Evolutionary conservation across 1,140 invertebrate species (phyloP).

Genomic region (Drosophila miranda): DNA sequence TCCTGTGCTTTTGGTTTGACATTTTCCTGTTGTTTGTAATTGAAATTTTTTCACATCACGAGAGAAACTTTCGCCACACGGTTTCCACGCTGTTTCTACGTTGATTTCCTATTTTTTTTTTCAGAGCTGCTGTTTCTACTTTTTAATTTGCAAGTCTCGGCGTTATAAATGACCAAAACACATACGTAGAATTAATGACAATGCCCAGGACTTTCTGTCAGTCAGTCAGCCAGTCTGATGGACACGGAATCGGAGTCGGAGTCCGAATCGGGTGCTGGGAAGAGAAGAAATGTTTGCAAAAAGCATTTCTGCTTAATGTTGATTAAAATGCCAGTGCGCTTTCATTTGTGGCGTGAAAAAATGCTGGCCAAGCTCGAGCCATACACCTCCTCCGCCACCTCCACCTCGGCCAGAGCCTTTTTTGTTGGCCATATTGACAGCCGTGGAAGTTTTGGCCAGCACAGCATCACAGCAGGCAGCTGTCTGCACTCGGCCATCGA

Average conservation of each 20-base stretch:
- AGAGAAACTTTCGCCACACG: slow-evolving; percentile 12
- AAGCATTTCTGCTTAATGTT: slow-evolving; percentile 80
- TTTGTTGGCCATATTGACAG: slow-evolving; percentile 66
- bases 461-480: slow-evolving; percentile 64
- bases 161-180: slow-evolving; percentile 75
- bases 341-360: slow-evolving; percentile 72
- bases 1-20: slow-evolving; percentile 19
- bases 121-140: slow-evolving; percentile 24
- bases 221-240: slow-evolving; percentile 38
- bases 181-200: slow-evolving; percentile 78
- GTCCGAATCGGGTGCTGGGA: slow-evolving; percentile 17
- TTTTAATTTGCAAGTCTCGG: slow-evolving; percentile 73
- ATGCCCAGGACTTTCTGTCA: slow-evolving; percentile 58
- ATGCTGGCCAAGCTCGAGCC: slow-evolving; percentile 63
- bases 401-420: slow-evolving; percentile 1
- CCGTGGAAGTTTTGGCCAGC: slow-evolving; percentile 60
- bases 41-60: slow-evolving; percentile 49
- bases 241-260: slow-evolving; percentile 23
- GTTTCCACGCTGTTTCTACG: slow-evolving; percentile 10
- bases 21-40: slow-evolving; percentile 51
- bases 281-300: slow-evolving; percentile 70
- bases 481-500: slow-evolving; percentile 63
- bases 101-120: slow-evolving; percentile 10
- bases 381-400: slow-evolving; percentile 30
- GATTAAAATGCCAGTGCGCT: slow-evolving; percentile 77